A percentile compares a stretch with the other conserved stretches of the same genome.
These are phyloP conservation scores for Tympanoctomys barrerae DNA, from an alignment of 2,797 vertebrate species.

Conservation along the genomic window DNA sequence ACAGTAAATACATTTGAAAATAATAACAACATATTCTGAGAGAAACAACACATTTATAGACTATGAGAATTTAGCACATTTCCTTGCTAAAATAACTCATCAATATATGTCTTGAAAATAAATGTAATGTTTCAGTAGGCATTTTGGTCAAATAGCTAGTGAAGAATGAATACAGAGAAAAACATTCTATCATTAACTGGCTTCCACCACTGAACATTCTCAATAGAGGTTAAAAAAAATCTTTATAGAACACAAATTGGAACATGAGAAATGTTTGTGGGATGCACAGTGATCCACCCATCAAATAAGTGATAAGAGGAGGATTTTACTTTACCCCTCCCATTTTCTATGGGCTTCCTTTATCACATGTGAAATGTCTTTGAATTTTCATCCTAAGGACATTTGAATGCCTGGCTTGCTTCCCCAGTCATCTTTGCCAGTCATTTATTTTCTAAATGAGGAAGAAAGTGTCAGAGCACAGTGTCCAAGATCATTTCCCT, in stretches of 20 bases:
- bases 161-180: neutral
- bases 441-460: neutral
- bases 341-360: neutral
- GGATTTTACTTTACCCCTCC: neutral
- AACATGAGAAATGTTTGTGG: neutral
- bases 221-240: neutral
- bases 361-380: neutral
- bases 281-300: neutral
- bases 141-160: neutral
- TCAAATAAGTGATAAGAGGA: neutral
- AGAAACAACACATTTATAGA: neutral
- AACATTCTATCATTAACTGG: neutral
- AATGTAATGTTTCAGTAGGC: neutral
- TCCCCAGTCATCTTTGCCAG: neutral
- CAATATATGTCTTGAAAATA: neutral
- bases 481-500: neutral
- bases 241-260: neutral
- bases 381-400: neutral
- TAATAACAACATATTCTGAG: neutral
- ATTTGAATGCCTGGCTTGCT: neutral
- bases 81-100: conserved; percentile 18
- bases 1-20: neutral
- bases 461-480: neutral
- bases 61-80: neutral
- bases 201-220: conserved; percentile 8